Evolutionary conservation across 1,140 invertebrate species (phyloP).

Genomic region (Stegodyphus dumicola): DNA sequence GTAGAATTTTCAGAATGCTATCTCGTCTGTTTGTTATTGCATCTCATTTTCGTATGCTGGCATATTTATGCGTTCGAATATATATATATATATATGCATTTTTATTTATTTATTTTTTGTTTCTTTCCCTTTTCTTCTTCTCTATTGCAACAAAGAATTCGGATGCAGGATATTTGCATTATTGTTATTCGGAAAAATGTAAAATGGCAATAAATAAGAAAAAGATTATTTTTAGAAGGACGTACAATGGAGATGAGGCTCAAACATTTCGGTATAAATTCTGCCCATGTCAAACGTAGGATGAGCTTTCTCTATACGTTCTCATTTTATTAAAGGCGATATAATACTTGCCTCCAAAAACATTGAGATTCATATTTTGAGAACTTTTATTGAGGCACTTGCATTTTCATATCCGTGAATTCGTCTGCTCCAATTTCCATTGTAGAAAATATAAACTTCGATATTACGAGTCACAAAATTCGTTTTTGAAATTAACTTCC

Average conservation of each 20-base stretch:
- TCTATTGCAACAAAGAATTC: slow-evolving; percentile 23
- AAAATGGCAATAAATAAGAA: slow-evolving; percentile 28
- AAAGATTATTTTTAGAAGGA: slow-evolving; percentile 28
- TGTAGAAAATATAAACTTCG: too few relatives aligned
- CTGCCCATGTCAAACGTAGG: not conserved
- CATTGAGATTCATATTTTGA: too few relatives aligned
- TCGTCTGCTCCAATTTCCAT: too few relatives aligned
- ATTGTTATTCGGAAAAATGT: slow-evolving; percentile 34
- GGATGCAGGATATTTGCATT: slow-evolving; percentile 39
- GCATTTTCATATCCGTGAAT: too few relatives aligned
- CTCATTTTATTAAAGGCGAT: too few relatives aligned
- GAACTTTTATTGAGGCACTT: too few relatives aligned
- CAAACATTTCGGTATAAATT: not conserved
- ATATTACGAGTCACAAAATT: too few relatives aligned
- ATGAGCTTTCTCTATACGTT: too few relatives aligned
- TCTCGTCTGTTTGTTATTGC: slow-evolving; percentile 47
- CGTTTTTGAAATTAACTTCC: too few relatives aligned
- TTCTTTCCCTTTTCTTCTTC: slow-evolving; percentile 19
- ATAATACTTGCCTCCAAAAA: too few relatives aligned
- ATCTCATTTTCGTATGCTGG: slow-evolving; percentile 40
- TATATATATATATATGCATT: not conserved
- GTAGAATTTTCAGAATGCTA: slow-evolving; percentile 54
- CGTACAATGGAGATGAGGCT: slow-evolving; percentile 11
- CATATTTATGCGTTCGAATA: slow-evolving; percentile 45
- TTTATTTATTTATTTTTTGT: not conserved